These are phyloP conservation scores for Chelon labrosus DNA, from an alignment of 2,797 vertebrate species.

Conservation along the genomic window DNA sequence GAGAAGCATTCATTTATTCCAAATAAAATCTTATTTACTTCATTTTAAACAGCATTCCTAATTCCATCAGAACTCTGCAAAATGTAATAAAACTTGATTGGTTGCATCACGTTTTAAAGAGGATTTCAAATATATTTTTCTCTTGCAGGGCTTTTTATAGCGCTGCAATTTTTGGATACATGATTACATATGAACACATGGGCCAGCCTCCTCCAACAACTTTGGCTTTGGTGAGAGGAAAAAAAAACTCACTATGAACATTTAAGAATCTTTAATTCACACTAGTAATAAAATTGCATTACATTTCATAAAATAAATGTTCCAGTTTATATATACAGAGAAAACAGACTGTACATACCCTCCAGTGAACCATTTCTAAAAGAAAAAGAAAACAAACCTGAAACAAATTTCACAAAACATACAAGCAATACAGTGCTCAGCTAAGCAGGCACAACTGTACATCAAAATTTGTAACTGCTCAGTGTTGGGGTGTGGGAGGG, in stretches of 20 bases:
- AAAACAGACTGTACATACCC: slow-evolving; percentile 99
- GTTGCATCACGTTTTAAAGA: slow-evolving; percentile 78
- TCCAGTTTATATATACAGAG: slow-evolving; percentile 99
- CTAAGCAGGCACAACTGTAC: slow-evolving; percentile 97
- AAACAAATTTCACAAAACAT: slow-evolving; percentile 95
- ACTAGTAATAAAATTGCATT: slow-evolving; percentile 99
- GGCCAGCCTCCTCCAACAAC: slow-evolving; percentile 71
- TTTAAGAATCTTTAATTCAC: slow-evolving; percentile 99
- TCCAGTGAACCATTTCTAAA: slow-evolving; percentile 89
- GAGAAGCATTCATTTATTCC: slow-evolving; percentile 85
- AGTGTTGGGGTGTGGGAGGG: slow-evolving; percentile 89
- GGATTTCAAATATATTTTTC: slow-evolving; percentile 71
- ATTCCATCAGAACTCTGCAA: slow-evolving; percentile 78
- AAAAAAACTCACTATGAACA: slow-evolving; percentile 90
- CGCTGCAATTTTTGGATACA: slow-evolving; percentile 70
- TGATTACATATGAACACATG: slow-evolving; percentile 76
- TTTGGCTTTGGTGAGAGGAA: slow-evolving; percentile 80
- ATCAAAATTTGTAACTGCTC: slow-evolving; percentile 95
- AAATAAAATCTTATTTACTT: slow-evolving; percentile 82
- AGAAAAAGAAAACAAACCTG: slow-evolving; percentile 78
- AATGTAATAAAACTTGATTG: slow-evolving; percentile 79
- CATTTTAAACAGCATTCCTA: slow-evolving; percentile 83
- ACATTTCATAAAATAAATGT: slow-evolving; percentile 99
- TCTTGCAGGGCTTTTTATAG: slow-evolving; percentile 68
- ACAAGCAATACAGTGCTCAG: slow-evolving; percentile 98